Base-by-base conservation (phyloP, 2,797 vertebrate genomes). In the Nothura maculosa region DNA sequence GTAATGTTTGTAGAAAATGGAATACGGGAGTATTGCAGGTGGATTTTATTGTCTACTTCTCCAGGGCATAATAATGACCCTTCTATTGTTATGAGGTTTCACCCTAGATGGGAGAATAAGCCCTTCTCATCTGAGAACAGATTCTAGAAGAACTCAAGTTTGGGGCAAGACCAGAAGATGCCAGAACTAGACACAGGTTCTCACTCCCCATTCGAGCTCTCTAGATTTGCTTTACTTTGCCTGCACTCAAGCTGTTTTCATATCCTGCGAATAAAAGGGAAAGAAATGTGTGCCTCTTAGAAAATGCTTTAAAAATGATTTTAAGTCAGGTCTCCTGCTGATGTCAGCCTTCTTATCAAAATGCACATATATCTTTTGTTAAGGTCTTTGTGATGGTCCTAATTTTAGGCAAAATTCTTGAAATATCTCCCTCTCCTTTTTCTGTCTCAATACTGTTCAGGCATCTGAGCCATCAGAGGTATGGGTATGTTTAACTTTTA, bases 401-500 rank as follows among this genome's bases (percentile, higher is more conserved):
- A 43, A 16, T 18, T 38, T 21, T 15, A 86, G 52, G 57, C 17
- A 67, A 27, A 61, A 22, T 20, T 48, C 22, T 72, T 0, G 0
- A 91, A 85, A 68, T 28, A 10, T 30, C 57, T 92, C 25, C 73
- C 30, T 62, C 43, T 70, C 32, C 64, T 87, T 80, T 85, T 87
- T 42, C 34, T 72, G 16, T 40, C 62, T 95, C 38, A 52, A 3
- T 75, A 40, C 38, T 66, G 12, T 63, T 87, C 48, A 79, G 74
- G 52, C 57, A 86, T 83, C 79, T 63, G 70, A 75, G 76, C n/a
- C 55, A 67, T 78, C 94, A 95, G 90, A 95, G 62, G 38, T 81
- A 87, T 57, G 54, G 45, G 89, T 81, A 68, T 86, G 76, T 89
- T 95, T 94, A 96, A 96, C 88, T 95, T 95, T 95, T 95, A 92